Conservation (phyloP, 2,888 invertebrate genomes). For the Omphaloscelis lunosa region DNA sequence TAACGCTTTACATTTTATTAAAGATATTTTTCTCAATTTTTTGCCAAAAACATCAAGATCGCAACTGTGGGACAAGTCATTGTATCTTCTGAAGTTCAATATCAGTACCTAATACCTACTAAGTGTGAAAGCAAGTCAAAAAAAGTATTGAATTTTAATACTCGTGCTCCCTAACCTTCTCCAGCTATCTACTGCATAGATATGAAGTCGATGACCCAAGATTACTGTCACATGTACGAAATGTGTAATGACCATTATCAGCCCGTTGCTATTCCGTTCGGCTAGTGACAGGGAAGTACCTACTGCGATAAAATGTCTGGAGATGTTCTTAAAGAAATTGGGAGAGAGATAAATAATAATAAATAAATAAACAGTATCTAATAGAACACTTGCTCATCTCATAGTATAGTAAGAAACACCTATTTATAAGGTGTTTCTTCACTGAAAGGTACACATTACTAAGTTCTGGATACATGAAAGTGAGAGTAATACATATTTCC, state of each 20-base stretch:
- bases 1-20: too few species aligned
- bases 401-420: too few species aligned
- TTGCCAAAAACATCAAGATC: too few species aligned
- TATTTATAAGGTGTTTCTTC: too few species aligned
- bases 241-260: constrained; percentile 50
- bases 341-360: constrained; percentile 26
- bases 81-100: too few species aligned
- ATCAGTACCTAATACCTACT: background rate
- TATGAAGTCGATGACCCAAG: constrained; percentile 62
- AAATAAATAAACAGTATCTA: constrained; percentile 20
- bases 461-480: background rate
- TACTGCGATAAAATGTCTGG: constrained; percentile 43
- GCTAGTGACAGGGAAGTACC: constrained; percentile 47
- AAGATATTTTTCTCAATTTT: too few species aligned
- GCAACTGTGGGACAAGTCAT: too few species aligned
- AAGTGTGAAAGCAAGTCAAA: constrained; percentile 5
- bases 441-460: background rate
- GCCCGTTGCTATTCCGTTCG: constrained; percentile 40
- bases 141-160: constrained; percentile 8
- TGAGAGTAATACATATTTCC: background rate
- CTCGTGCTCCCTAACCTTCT: constrained; percentile 41
- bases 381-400: background rate
- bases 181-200: constrained; percentile 43
- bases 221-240: constrained; percentile 52
- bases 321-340: constrained; percentile 30